Percentiles rank a stretch among this genome's conserved stretches.
Evolutionary conservation across 2,797 vertebrate genomes (phyloP).

Genomic region (Rhyacichthys aspro): DNA sequence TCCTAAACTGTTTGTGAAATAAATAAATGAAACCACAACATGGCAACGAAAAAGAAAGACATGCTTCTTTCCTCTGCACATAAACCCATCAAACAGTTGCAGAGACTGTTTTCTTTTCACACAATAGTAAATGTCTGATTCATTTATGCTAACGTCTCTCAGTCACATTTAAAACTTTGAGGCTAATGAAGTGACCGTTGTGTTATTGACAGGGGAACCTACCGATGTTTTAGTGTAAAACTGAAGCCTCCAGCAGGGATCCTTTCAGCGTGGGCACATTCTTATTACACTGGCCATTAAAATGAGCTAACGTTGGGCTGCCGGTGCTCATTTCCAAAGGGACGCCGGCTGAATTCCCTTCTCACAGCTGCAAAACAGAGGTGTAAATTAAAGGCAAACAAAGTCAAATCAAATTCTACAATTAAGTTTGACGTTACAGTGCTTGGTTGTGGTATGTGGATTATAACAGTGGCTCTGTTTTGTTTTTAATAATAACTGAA

Average conservation of each 20-base stretch:
- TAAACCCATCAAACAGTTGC: too few relatives aligned
- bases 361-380: conserved; percentile 76
- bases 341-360: conserved; percentile 65
- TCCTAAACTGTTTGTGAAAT: too few relatives aligned
- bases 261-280: conserved; percentile 63
- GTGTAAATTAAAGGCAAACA: conserved; percentile 83
- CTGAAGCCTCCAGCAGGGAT: conserved; percentile 62
- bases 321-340: conserved; percentile 64
- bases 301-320: conserved; percentile 76
- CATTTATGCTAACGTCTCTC: conserved; percentile 56
- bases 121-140: conserved; percentile 62
- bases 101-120: conserved; percentile 66
- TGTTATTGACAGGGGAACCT: conserved; percentile 75
- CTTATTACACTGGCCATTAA: conserved; percentile 78
- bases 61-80: too few relatives aligned
- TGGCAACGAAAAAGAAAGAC: conserved; percentile 48
- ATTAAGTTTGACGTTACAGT: conserved; percentile 19
- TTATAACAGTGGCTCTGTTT: background rate
- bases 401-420: conserved; percentile 28
- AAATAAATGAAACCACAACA: too few relatives aligned
- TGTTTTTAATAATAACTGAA: background rate
- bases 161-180: conserved; percentile 63
- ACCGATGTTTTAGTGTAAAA: conserved; percentile 51
- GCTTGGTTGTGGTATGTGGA: conserved; percentile 42
- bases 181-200: conserved; percentile 80